Evolutionary conservation across 2,888 invertebrate genomes (phyloP), one percentile per base, ranked within the genome.

Genomic region (Rhamnusium bicolor): DNA sequence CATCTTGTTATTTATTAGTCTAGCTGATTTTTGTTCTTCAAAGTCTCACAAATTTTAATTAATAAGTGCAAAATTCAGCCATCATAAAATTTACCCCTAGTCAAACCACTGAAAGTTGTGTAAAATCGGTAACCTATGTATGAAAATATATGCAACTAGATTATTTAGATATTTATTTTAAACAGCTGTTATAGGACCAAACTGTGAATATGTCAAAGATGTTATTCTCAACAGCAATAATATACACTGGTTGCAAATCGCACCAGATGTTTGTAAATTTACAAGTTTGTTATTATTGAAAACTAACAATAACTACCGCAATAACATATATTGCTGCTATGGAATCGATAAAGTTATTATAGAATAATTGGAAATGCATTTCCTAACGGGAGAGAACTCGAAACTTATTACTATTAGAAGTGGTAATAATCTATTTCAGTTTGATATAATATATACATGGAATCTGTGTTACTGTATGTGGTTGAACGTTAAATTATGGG

Each of bases 271-370:
- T 61, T 46, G 12, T 14, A 21, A 47, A 61, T 61, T 32, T 58
- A 32, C 32, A 58, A 58, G 58, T 58, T 58, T 58, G 32, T 32
- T 58, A 32, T 58, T 58, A 16, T 18, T 32, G 58, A 58, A 58
- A 58, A 58, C 29, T 58, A 58, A 58, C 58, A 58, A 58, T 12
- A 14, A 10, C 58, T 10, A 58, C 58, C 58, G 18, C 58, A 32
- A 32, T 32, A 58, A 32, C 32, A 32, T 5, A 58, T 16, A 58
- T 32, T 10, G 12, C 18, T 16, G 32, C 32, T 10, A n/a, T 18
- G 8, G 29, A 32, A 32, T 18, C 58, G 58, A 58, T 58, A 58
- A 58, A 58, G 32, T 40, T 40, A 40, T 58, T 32, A 58, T 32
- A 18, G 32, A 58, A 58, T n/a, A n/a, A n/a, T 19, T 58, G 58